These are phyloP conservation scores for Trichogramma dendrolimi DNA, from an alignment of 2,888 invertebrate genomes.

Conservation along the genomic window DNA sequence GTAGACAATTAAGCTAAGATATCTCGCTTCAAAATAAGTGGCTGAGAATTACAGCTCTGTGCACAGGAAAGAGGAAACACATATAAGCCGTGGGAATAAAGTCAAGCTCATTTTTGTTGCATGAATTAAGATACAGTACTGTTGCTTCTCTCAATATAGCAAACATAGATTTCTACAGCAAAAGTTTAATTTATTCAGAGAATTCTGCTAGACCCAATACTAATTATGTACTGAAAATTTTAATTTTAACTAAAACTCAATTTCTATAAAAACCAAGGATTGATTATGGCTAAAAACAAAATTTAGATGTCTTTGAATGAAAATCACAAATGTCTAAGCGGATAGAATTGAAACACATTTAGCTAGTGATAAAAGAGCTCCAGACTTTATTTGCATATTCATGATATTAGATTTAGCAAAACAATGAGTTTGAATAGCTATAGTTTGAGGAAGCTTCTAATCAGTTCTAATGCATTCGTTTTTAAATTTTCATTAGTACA, in stretches of 20 bases:
- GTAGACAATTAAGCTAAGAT: conserved; percentile 47
- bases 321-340: too few species aligned
- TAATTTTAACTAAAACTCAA: too few species aligned
- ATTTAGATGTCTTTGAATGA: too few species aligned
- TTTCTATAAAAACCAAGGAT: too few species aligned
- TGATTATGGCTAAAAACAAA: too few species aligned
- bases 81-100: conserved; percentile 45
- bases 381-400: conserved; percentile 15
- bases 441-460: too few species aligned
- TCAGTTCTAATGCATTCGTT: too few species aligned
- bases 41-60: conserved; percentile 44
- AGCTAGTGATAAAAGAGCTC: conserved; percentile 9
- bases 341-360: conserved; percentile 19
- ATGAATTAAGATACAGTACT: conserved; percentile 38
- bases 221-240: too few species aligned
- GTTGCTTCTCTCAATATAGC: conserved; percentile 17
- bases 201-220: too few species aligned
- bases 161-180: conserved; percentile 15
- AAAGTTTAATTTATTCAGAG: conserved; percentile 18
- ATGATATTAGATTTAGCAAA: conserved; percentile 20
- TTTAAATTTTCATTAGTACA: too few species aligned
- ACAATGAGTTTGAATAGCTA: too few species aligned
- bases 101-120: conserved; percentile 44
- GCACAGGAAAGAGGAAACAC: conserved; percentile 48
- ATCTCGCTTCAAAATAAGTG: conserved; percentile 44